Base-by-base conservation (phyloP, 1,140 invertebrate species). In the Drosophila sproati region DNA sequence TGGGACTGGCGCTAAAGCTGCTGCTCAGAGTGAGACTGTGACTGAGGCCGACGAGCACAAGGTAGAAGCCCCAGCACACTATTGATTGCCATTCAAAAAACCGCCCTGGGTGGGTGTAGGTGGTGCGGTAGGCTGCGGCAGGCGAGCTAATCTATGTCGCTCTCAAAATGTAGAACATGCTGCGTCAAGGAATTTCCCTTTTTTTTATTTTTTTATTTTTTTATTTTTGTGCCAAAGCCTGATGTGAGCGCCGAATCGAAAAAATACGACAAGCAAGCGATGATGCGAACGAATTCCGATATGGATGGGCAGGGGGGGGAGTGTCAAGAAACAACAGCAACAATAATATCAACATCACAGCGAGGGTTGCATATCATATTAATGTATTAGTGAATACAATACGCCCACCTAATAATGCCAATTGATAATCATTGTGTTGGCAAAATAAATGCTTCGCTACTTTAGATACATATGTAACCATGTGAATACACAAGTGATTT, bases 151-250 rank as follows among this genome's bases (percentile, higher is more conserved):
- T 83, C 80, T 80, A 43, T 32, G 75, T 47, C 64, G 56, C 60
- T 77, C 66, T 78, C 64, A 55, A 67, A 83, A 83, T 83, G 81
- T 80, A 45, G 77, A 85, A 77, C 78, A 78, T 71, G 64, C 81
- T 81, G 74, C 82, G 81, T 86, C 74, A 78, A 80, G 82, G 77
- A 66, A 78, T 86, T 85, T 32, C 5, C 31, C 41, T 41, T 39
- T 41, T 41, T 29, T 5, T 37, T 2, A 28, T 47, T n/a, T 47
- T 5, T 47, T n/a, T 3, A 2, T 52, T 5, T 35, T 5, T 31
- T 29, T 56, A 4, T n/a, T 31, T 6, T 74, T 74, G 73, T 20
- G 80, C 63, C 57, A 66, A 73, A 45, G 48, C 48, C 73, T 61
- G 35, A 77, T 71, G 54, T 73, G 48, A 43, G 32, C 39, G 28